Conservation (phyloP, 2,888 invertebrate genomes). For the Temnothorax ravouxi region DNA sequence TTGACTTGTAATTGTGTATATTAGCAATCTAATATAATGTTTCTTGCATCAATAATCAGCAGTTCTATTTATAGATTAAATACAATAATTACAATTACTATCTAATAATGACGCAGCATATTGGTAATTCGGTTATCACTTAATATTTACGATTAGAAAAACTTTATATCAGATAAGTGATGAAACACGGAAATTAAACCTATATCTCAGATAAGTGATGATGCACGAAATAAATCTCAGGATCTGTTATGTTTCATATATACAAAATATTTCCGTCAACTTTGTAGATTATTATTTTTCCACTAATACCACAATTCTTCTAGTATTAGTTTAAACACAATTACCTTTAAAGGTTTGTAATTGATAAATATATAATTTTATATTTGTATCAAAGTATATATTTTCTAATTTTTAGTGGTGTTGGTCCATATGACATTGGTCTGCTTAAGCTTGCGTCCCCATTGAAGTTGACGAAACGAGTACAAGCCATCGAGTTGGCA, state of each 20-base stretch:
- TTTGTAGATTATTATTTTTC: background rate
- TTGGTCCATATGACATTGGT: slow-evolving; percentile 80
- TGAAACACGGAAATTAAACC: too few relatives aligned
- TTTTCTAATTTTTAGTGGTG: slow-evolving; percentile 66
- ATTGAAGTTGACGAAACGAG: slow-evolving; percentile 77
- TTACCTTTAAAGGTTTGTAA: background rate
- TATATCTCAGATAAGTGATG: background rate
- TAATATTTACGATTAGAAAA: background rate
- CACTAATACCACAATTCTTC: background rate
- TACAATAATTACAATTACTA: background rate
- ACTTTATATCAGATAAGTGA: background rate
- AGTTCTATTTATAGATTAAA: background rate
- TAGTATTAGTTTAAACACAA: background rate
- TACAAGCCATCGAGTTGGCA: slow-evolving; percentile 85
- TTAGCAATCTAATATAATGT: background rate
- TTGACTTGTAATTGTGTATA: background rate
- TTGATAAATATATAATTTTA: background rate
- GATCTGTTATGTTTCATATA: background rate
- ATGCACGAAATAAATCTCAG: background rate
- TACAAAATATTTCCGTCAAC: background rate
- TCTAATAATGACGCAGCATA: background rate
- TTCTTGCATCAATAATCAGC: background rate
- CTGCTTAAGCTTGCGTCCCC: slow-evolving; percentile 77
- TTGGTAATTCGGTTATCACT: background rate
- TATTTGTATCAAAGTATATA: background rate